Conservation (phyloP, 2,797 vertebrate species). For the Clarias fuscus region DNA sequence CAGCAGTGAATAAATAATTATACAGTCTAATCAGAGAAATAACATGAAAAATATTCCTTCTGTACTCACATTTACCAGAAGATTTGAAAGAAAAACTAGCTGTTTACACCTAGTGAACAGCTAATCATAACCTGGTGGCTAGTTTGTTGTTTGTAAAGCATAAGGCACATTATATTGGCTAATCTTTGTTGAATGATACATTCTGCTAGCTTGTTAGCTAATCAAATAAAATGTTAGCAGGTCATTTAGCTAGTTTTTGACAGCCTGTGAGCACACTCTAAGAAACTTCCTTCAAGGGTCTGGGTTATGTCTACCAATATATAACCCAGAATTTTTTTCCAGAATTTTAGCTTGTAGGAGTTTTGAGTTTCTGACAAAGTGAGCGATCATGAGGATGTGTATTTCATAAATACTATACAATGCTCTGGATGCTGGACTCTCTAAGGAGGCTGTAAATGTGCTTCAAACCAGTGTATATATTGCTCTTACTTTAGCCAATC, state of each 20-base stretch:
- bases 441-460: too few relatives aligned
- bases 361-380: background rate
- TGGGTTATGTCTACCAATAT: too few relatives aligned
- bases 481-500: too few relatives aligned
- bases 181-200: background rate
- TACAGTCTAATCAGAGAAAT: background rate
- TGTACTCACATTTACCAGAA: background rate
- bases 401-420: background rate
- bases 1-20: background rate
- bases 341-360: background rate
- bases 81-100: background rate
- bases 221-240: background rate
- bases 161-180: background rate
- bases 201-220: background rate
- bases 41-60: background rate
- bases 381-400: background rate
- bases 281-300: background rate
- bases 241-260: constrained; percentile 1
- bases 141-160: background rate
- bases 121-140: background rate
- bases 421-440: too few relatives aligned
- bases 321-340: background rate
- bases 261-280: background rate
- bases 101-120: background rate
- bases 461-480: too few relatives aligned